These are phyloP conservation scores for Liposcelis brunnea DNA, from an alignment of 2,888 invertebrate genomes.

Conservation along the genomic window DNA sequence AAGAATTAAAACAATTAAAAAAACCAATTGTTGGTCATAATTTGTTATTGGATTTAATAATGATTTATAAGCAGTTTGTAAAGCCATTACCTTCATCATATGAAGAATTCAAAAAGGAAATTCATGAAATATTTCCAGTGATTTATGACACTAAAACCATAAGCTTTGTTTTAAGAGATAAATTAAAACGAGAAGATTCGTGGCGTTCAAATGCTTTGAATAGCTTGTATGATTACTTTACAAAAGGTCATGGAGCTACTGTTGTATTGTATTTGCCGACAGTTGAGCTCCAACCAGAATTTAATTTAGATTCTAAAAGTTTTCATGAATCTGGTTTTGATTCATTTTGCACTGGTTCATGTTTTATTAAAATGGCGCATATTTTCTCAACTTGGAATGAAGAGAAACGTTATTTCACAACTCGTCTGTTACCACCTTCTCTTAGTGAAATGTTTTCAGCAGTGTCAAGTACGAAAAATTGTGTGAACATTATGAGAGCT, in stretches of 20 bases:
- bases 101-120: neutral
- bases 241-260: too few species aligned
- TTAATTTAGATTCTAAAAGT: too few species aligned
- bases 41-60: neutral
- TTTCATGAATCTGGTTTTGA: neutral
- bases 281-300: too few species aligned
- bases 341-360: neutral
- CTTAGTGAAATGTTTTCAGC: neutral
- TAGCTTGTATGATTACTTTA: too few species aligned
- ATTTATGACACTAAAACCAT: constrained; percentile 1
- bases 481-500: neutral
- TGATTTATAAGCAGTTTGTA: constrained; percentile 4
- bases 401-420: neutral
- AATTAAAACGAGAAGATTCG: too few species aligned
- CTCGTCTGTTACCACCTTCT: too few species aligned
- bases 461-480: neutral
- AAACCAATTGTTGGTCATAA: constrained; percentile 4
- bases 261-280: too few species aligned
- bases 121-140: constrained; percentile 1
- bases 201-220: too few species aligned
- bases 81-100: neutral
- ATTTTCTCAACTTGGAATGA: neutral
- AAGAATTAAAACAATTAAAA: neutral
- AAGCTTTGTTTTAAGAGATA: too few species aligned
- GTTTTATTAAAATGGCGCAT: neutral